Percentiles rank a stretch among this genome's conserved stretches.
phyloP scores from a whole-genome alignment of 2,113 vertebrate genomes.

The Pitta sordida region DNA sequence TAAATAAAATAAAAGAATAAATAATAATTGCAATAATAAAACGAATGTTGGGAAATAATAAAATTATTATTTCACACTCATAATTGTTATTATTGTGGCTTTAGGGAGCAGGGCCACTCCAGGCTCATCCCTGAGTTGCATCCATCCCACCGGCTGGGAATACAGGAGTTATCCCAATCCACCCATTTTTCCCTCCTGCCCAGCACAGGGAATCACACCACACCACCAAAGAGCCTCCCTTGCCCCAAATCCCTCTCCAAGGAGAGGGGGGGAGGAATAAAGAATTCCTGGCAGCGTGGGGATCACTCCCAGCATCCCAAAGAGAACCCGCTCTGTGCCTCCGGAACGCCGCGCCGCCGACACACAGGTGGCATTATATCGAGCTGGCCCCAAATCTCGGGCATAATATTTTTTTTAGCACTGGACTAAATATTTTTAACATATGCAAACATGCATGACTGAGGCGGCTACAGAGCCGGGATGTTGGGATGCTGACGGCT shows the following conservation, averaged over 20 bases:
- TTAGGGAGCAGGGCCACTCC: neutral
- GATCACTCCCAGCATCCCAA: neutral
- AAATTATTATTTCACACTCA: too few species aligned
- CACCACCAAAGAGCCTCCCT: neutral
- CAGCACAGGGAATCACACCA: neutral
- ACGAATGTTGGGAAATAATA: too few species aligned
- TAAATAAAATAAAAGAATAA: too few species aligned
- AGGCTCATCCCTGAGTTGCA: rapidly evolving
- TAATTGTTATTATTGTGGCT: too few species aligned
- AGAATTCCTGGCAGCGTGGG: neutral
- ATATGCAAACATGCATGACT: conserved; percentile 56
- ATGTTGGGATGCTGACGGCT: neutral
- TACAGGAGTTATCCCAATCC: neutral
- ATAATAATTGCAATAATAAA: too few species aligned
- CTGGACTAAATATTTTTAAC: conserved; percentile 70
- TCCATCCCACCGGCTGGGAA: neutral
- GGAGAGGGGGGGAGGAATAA: too few species aligned
- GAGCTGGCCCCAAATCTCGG: conserved; percentile 51
- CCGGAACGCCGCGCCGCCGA: neutral
- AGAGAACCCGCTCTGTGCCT: conserved; percentile 46
- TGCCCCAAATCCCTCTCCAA: neutral
- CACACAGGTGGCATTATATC: conserved; percentile 64
- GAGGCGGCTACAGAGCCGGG: conserved; percentile 20
- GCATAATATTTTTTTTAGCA: conserved; percentile 69
- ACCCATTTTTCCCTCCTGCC: neutral